A percentile compares a stretch with the other conserved stretches of the same genome.
Conservation (phyloP, 2,888 invertebrate species). For the Apocheima hispidaria region DNA sequence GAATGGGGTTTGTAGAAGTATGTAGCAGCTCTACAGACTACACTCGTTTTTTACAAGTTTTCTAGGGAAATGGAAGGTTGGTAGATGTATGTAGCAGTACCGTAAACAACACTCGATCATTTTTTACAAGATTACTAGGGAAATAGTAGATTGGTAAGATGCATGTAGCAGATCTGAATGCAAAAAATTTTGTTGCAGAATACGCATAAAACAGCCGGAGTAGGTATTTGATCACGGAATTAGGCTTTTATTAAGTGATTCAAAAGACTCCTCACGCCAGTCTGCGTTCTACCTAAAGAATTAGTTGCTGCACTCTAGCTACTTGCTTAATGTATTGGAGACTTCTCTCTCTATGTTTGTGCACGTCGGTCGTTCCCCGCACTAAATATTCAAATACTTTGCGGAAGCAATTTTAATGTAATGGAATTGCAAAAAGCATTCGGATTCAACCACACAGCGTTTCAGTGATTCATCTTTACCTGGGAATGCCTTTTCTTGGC, state of each 20-base stretch:
- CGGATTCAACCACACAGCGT: conserved; percentile 30
- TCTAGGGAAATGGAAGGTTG: neutral
- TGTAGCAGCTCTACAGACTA: neutral
- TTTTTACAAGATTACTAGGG: too few relatives aligned
- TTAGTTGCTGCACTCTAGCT: too few relatives aligned
- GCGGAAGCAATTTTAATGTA: conserved; percentile 44
- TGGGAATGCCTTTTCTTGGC: neutral
- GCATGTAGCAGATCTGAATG: too few relatives aligned
- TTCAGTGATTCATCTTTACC: conserved; percentile 5
- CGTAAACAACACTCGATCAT: too few relatives aligned
- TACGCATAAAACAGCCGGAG: too few relatives aligned
- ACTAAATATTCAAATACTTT: conserved; percentile 53
- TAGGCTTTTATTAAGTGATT: too few relatives aligned
- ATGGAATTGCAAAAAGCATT: conserved; percentile 58
- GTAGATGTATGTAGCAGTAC: neutral
- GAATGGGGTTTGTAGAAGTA: too few relatives aligned
- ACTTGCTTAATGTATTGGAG: neutral
- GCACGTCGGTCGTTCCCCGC: conserved; percentile 24
- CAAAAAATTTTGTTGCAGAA: too few relatives aligned
- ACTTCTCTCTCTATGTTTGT: neutral
- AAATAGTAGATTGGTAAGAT: too few relatives aligned
- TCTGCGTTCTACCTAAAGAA: neutral
- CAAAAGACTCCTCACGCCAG: neutral
- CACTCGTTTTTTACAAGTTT: too few relatives aligned
- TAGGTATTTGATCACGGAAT: too few relatives aligned